Base-by-base conservation (phyloP, 2,888 invertebrate species). In the Agriotes lineatus region DNA sequence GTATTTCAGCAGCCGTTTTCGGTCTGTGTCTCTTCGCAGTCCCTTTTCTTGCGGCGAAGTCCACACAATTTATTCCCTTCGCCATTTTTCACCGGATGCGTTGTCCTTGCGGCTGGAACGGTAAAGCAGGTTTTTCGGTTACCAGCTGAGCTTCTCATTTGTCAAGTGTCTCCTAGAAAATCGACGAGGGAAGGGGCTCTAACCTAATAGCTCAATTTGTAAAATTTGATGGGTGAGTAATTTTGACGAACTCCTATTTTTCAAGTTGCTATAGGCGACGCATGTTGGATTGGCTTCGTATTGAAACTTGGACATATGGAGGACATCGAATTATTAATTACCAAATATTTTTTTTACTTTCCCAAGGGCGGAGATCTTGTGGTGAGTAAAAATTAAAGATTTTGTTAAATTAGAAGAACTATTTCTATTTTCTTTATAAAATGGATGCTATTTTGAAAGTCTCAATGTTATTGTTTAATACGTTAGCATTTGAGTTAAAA, bases 81-180 rank as follows among this genome's bases (percentile, higher is more conserved):
- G 42, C 61, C 48, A 61, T 61, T 61, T 61, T 61, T 61, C 61
- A 59, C 44, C 45, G 30, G 59, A 33, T 59, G 45, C 22, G 50
- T 22, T 50, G 61, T 50, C 61, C 61, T 50, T 50, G 50, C 50
- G 61, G 61, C 14, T 44, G 62, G 16, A 33, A 54, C 54, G 22
- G 63, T 42, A 19, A 45, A 33, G 33, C 42, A 25, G 25, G 39
- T 63, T 63, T 54, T 54, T 63, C 54, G 44, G 45, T 33, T 56
- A 39, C 54, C 63, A 56, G 22, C 63, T 54, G 58, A 50, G 58
- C 30, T 48, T 50, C 65, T 42, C 44, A 65, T 65, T 65, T 65
- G 42, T 65, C 57, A 65, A 64, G 20, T 64, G 56, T 64, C 57
- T 56, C 35, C 16, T 10, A 19, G 22, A 64, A 57, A 56, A 48